A percentile compares a stretch with the other conserved stretches of the same genome.
Conservation (phyloP, 1,140 invertebrate genomes). For the Drosophila subobscura region DNA sequence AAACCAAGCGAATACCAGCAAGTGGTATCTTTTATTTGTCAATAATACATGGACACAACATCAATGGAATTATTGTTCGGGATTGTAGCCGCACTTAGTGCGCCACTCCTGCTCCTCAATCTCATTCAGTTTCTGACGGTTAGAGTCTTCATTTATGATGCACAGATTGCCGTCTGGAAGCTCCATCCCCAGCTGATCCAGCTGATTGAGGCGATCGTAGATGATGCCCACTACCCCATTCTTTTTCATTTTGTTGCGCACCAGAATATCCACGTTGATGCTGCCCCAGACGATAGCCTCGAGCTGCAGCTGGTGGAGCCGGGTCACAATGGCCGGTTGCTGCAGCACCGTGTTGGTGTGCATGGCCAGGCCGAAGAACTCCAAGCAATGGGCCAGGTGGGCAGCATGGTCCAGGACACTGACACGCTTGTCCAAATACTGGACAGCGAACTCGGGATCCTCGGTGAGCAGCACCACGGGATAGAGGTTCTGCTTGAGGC, state of each 20-base stretch:
- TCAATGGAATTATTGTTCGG: not conserved
- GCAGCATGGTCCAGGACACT: conserved; percentile 90
- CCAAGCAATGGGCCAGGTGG: conserved; percentile 89
- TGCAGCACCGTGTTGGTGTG: conserved; percentile 93
- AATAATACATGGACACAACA: no score
- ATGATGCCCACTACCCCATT: conserved; percentile 45
- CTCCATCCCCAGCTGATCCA: conserved; percentile 40
- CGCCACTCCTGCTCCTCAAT: conserved; percentile 30
- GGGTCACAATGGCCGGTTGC: conserved; percentile 86
- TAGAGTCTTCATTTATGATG: conserved; percentile 45
- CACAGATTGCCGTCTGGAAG: conserved; percentile 38
- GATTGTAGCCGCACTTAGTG: conserved; percentile 31
- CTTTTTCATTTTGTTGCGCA: conserved; percentile 12
- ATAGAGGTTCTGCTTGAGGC: conserved; percentile 96
- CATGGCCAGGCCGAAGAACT: conserved; percentile 93
- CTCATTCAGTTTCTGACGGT: conserved; percentile 9
- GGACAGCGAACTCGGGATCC: conserved; percentile 89
- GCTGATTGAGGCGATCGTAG: conserved; percentile 61
- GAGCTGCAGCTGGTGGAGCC: conserved; percentile 23
- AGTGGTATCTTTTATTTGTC: no score
- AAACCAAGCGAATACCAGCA: no score
- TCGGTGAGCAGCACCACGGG: conserved; percentile 95
- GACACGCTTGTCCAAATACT: conserved; percentile 92
- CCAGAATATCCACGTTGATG: not conserved
- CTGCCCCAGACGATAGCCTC: conserved; percentile 27